A percentile compares a stretch with the other conserved stretches of the same genome.
Conservation (phyloP, 2,113 vertebrate species). For the Gopherus evgoodei region DNA sequence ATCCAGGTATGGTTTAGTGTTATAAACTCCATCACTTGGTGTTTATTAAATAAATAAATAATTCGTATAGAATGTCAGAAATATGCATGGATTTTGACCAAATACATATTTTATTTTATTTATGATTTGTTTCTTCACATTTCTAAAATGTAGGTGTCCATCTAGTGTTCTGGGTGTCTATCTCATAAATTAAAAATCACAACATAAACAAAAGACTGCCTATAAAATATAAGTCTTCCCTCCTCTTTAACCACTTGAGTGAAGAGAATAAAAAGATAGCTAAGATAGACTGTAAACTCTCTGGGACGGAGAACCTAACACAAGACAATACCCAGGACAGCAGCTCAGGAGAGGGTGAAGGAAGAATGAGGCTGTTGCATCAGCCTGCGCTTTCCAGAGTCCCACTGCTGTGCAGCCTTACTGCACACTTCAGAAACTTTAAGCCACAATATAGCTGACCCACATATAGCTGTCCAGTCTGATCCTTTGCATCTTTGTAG, state of each 20-base stretch:
- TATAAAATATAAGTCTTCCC: neutral
- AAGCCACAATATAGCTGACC: neutral
- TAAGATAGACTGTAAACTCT: neutral
- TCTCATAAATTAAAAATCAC: neutral
- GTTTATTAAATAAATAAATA: neutral
- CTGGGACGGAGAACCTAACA: neutral
- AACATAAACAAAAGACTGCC: neutral
- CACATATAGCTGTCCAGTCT: neutral
- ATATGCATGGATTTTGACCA: neutral
- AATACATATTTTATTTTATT: neutral
- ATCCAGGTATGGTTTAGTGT: slow-evolving; percentile 80
- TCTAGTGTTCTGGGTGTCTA: neutral
- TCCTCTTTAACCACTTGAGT: neutral
- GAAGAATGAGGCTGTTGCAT: neutral
- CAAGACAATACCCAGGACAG: neutral
- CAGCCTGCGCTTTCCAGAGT: neutral
- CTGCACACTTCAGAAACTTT: neutral
- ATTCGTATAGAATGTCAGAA: neutral
- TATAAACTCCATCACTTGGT: neutral
- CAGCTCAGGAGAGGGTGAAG: neutral
- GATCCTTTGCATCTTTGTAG: neutral
- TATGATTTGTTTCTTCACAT: neutral
- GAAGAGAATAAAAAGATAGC: neutral
- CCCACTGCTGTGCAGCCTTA: neutral
- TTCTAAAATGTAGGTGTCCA: neutral